Evolutionary conservation across 23 tunicate genomes (phyloP), one percentile per base, ranked within the genome.

Genomic region (Diplosoma virens): DNA sequence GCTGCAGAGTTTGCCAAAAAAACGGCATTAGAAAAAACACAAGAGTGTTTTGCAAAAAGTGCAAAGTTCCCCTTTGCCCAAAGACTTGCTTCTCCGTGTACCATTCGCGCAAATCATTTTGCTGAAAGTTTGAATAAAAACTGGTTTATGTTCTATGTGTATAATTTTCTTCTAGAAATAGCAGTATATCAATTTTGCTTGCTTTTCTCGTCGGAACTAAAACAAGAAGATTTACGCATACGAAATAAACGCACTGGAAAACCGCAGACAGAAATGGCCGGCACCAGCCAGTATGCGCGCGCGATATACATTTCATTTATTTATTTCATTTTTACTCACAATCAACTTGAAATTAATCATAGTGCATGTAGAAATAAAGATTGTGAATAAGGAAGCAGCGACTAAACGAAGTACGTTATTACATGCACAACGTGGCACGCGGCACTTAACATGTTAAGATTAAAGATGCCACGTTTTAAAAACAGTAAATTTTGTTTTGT

Each of bases 281-380:
- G 69, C 69, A 61, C 69, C 69, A 61, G 69, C 69, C 69, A 61
- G 69, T 61, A 61, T 61, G 69, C 69, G 69, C 69, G 69, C 69
- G 69, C 69, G 35, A 61, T 61, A 61, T 61, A 61, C 35, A n/a
- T n/a, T n/a, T n/a, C n/a, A n/a, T n/a, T n/a, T n/a, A n/a, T n/a
- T n/a, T n/a, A n/a, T n/a, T n/a, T n/a, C n/a, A n/a, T n/a, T n/a
- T n/a, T n/a, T n/a, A n/a, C n/a, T n/a, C n/a, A n/a, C n/a, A n/a
- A n/a, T n/a, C n/a, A n/a, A n/a, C n/a, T n/a, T n/a, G n/a, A n/a
- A n/a, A n/a, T n/a, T n/a, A n/a, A n/a, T n/a, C n/a, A n/a, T n/a
- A n/a, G n/a, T n/a, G n/a, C n/a, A n/a, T n/a, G n/a, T n/a, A n/a
- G n/a, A n/a, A n/a, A n/a, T n/a, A n/a, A n/a, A n/a, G n/a, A n/a